phyloP scores from a whole-genome alignment of 1,140 invertebrate genomes.

The Rhynchophorus ferrugineus region DNA sequence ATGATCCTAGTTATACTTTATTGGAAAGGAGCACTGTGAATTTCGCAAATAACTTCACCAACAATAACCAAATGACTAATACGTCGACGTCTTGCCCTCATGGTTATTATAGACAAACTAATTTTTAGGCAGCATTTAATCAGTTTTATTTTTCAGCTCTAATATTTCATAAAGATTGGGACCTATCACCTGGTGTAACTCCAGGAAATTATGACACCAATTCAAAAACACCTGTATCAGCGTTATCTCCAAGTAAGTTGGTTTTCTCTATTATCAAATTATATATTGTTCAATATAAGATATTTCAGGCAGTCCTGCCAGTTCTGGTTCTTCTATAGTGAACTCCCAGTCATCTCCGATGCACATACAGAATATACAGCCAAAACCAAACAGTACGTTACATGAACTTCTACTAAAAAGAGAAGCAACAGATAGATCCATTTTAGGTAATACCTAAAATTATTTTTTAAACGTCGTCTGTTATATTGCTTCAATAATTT shows the following conservation, averaged over 20 bases:
- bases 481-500: neutral
- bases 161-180: slow-evolving; percentile 35
- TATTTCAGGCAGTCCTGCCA: slow-evolving; percentile 37
- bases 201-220: slow-evolving; percentile 42
- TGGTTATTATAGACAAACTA: slow-evolving; percentile 14
- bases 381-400: slow-evolving; percentile 43
- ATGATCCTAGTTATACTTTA: slow-evolving; percentile 42
- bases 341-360: slow-evolving; percentile 22
- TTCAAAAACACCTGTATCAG: slow-evolving; percentile 41
- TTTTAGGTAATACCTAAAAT: slow-evolving; percentile 48
- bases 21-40: slow-evolving; percentile 9
- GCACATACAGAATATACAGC: slow-evolving; percentile 41
- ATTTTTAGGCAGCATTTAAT: neutral
- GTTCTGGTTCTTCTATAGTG: slow-evolving; percentile 23
- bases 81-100: slow-evolving; percentile 36
- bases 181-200: slow-evolving; percentile 31
- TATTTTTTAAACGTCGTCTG: neutral
- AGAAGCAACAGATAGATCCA: slow-evolving; percentile 47
- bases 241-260: slow-evolving; percentile 46
- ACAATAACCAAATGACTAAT: slow-evolving; percentile 22
- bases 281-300: slow-evolving; percentile 25
- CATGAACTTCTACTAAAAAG: slow-evolving; percentile 62
- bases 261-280: neutral
- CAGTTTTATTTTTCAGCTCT: neutral
- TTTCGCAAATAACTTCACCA: slow-evolving; percentile 13